Base-by-base conservation (phyloP, 2,797 vertebrate genomes). In the Anguilla anguilla region DNA sequence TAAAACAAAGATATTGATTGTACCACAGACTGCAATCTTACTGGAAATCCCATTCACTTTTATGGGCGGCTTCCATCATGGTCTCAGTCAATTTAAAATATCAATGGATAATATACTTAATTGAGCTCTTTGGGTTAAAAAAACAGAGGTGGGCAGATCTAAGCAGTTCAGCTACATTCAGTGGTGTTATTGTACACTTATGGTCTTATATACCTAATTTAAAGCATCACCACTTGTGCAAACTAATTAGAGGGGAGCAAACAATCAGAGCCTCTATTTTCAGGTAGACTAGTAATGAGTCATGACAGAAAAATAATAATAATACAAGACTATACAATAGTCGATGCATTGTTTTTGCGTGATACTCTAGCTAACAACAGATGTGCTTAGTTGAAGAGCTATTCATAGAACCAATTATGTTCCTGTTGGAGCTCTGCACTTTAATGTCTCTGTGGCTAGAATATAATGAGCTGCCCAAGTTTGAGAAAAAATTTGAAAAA, bases 1-100 rank as follows among this genome's bases (percentile, higher is more conserved):
- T 69, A 69, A 69, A 69, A 28, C 64, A 69, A 69, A 69, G 64
- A 69, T 69, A 69, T 69, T 10, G 64, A 69, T 69, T 69, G 64
- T 69, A 17, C 15, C 57, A 19, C 57, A 28, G 64, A 28, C 64
- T 69, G 64, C 64, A 28, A 69, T 69, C 64, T 69, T 69, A 28
- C 64, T 69, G 64, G 64, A 69, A 69, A 69, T 6, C n/a, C 64
- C 64, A 69, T 69, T 69, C 64, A 69, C 64, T 28, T 69, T 69
- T 28, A 69, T 28, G 64, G 64, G n/a, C 10, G 25, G 10, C 64
- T 69, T 69, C 25, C 64, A 69, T 69, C 64, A 9, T 69, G 64
- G 64, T n/a, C 64, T 69, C 64, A 5, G 64, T 28, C 64, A 69
- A 69, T 69, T 69, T 19, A 28, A 69, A n/a, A 69, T 69, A 69